phyloP scores from a whole-genome alignment of 1,140 invertebrate species.

The Papilio dardanus region DNA sequence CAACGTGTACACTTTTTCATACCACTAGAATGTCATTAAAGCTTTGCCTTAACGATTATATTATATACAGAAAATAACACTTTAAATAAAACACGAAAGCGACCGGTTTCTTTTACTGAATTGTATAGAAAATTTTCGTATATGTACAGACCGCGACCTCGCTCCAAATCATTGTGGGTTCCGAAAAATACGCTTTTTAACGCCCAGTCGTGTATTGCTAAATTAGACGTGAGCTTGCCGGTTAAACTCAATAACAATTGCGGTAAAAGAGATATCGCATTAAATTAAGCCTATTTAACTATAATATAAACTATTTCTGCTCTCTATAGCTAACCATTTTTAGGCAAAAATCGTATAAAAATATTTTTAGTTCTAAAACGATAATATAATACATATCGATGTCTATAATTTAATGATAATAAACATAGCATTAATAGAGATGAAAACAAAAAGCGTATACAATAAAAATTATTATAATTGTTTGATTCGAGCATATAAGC shows the following conservation, averaged over 20 bases:
- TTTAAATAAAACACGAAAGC: conserved; percentile 9
- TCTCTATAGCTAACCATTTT: background rate
- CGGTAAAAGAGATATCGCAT: conserved; percentile 30
- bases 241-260: conserved; percentile 44
- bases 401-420: background rate
- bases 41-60: background rate
- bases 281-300: background rate
- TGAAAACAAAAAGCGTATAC: background rate
- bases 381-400: conserved; percentile 5
- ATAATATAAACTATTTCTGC: conserved; percentile 18
- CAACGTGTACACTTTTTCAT: conserved; percentile 26
- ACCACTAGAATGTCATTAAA: background rate
- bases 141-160: conserved; percentile 38
- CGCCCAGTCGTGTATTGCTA: conserved; percentile 37
- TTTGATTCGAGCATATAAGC: background rate
- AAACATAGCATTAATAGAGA: background rate
- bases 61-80: conserved; percentile 10
- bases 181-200: conserved; percentile 43
- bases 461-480: conserved; percentile 3
- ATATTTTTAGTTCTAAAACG: background rate
- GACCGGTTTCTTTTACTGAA: background rate
- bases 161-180: conserved; percentile 43
- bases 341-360: conserved; percentile 11
- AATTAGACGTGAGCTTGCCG: conserved; percentile 42
- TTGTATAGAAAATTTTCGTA: conserved; percentile 36